Evolutionary conservation across 2,113 vertebrate species (phyloP).

Genomic region (Pseudorectes ferrugineus): DNA sequence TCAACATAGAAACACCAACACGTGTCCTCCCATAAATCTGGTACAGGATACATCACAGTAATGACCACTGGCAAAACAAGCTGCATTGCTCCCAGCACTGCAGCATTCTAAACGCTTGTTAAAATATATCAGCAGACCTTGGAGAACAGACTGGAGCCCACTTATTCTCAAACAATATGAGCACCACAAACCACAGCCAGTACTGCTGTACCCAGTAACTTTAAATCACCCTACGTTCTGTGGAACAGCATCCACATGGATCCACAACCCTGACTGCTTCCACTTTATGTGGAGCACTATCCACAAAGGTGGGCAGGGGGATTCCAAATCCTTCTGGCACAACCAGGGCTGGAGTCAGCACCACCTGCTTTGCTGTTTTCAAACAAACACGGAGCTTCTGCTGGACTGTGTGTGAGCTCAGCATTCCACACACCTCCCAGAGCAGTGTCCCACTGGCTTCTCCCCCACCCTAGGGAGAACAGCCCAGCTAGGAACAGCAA

Average conservation of each 20-base stretch:
- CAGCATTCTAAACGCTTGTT: neutral
- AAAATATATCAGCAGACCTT: neutral
- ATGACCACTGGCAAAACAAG: neutral
- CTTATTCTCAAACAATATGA: neutral
- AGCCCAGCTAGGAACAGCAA: neutral
- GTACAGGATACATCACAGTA: neutral
- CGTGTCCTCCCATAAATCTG: neutral
- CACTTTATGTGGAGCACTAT: rapidly evolving
- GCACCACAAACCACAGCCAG: neutral
- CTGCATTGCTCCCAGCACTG: neutral
- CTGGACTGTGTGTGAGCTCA: neutral
- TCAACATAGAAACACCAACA: neutral
- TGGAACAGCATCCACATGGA: neutral
- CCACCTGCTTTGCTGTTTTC: neutral
- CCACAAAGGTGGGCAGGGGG: rapidly evolving
- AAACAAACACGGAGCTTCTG: neutral
- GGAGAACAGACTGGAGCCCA: neutral
- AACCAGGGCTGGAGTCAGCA: neutral
- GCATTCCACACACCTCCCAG: neutral
- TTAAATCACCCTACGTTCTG: neutral
- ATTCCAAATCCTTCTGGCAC: neutral
- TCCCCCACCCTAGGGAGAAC: neutral
- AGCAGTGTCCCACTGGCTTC: too few species aligned
- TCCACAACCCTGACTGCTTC: neutral
- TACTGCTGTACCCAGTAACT: neutral